These are phyloP conservation scores for Campoplex nolae DNA, from an alignment of 2,888 invertebrate species.

Conservation along the genomic window DNA sequence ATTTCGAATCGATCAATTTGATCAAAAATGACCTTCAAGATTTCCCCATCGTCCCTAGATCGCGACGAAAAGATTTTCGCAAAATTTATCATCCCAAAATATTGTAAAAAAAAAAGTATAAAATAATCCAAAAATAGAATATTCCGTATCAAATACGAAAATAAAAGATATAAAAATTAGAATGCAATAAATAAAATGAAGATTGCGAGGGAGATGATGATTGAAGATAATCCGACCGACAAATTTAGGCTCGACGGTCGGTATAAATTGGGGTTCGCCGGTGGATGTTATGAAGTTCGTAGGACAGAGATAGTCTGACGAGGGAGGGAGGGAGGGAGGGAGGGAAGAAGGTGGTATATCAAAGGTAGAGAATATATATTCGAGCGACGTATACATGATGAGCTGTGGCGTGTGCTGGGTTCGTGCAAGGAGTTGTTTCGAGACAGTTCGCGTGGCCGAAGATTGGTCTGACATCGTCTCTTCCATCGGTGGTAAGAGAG, in stretches of 20 bases:
- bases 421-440: conserved; percentile 45
- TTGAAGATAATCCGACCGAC: conserved; percentile 2
- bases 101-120: background rate
- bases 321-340: background rate
- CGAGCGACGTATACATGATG: conserved; percentile 33
- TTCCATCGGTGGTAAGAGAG: conserved; percentile 70
- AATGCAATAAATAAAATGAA: conserved; percentile 6
- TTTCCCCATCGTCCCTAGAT: too few species aligned
- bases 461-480: conserved; percentile 69
- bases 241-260: background rate
- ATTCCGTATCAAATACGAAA: background rate
- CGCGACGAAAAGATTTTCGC: background rate
- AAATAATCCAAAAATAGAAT: background rate
- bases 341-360: conserved; percentile 34
- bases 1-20: too few species aligned
- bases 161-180: background rate
- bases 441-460: conserved; percentile 69
- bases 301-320: conserved; percentile 1
- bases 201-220: background rate
- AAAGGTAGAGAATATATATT: conserved; percentile 26
- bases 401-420: conserved; percentile 57
- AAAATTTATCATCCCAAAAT: background rate
- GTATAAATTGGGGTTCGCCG: conserved; percentile 13
- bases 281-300: conserved; percentile 14
- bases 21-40: too few species aligned